Evolutionary conservation across 2,888 invertebrate genomes (phyloP).

Genomic region (Heliconius hortense): DNA sequence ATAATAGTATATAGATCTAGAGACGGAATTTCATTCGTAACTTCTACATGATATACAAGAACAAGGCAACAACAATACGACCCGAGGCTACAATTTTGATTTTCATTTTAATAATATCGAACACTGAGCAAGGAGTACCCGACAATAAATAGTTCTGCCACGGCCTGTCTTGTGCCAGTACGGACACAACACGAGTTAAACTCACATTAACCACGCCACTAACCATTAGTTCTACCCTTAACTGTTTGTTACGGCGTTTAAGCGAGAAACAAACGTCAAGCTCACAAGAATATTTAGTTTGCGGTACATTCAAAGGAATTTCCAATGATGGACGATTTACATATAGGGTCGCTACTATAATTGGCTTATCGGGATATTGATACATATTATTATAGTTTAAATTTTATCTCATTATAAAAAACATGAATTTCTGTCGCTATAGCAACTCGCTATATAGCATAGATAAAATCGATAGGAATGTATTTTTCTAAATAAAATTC

Average conservation of each 20-base stretch:
- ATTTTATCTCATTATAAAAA: not conserved
- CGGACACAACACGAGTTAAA: slow-evolving; percentile 24
- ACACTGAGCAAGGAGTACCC: slow-evolving; percentile 13
- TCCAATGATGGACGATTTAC: slow-evolving; percentile 37
- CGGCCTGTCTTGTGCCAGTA: slow-evolving; percentile 10
- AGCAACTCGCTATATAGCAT: not conserved
- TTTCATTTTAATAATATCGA: slow-evolving; percentile 17
- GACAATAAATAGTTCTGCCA: slow-evolving; percentile 19
- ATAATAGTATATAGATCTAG: not conserved
- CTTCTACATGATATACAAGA: not conserved
- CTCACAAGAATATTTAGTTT: slow-evolving; percentile 42
- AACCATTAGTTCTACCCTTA: slow-evolving; percentile 40
- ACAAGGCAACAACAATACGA: slow-evolving; percentile 5
- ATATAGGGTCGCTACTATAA: slow-evolving; percentile 27
- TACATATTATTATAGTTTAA: not conserved
- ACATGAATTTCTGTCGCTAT: not conserved
- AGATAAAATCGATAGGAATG: not conserved
- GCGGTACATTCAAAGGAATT: slow-evolving; percentile 53
- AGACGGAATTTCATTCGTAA: not conserved
- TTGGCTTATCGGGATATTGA: not conserved
- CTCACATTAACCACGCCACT: slow-evolving; percentile 38
- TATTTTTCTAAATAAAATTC: not conserved
- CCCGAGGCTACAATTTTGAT: slow-evolving; percentile 12
- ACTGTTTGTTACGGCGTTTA: slow-evolving; percentile 45
- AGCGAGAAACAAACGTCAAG: slow-evolving; percentile 43